A percentile compares a stretch with the other conserved stretches of the same genome.
Conservation (phyloP, 2,797 vertebrate species). For the Steatocranus sp. region DNA sequence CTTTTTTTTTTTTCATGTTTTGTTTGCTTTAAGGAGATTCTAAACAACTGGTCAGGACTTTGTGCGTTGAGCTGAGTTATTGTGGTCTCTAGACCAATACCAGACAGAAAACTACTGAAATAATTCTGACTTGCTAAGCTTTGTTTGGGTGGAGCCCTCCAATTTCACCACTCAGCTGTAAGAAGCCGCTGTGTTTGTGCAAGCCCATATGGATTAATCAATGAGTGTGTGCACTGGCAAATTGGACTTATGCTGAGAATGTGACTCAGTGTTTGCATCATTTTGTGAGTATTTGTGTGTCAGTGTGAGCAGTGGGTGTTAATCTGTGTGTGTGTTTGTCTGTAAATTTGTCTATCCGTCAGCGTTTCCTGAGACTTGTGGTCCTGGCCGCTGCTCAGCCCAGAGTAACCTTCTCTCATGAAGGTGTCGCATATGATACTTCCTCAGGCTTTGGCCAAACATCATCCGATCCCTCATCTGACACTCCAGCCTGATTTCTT, state of each 20-base stretch:
- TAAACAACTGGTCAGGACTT: neutral
- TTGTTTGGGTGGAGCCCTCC: constrained; percentile 65
- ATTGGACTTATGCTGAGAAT: constrained; percentile 24
- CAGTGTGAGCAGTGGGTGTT: neutral
- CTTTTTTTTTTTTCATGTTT: too few relatives aligned
- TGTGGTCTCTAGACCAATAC: neutral
- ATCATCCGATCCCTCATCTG: constrained; percentile 67
- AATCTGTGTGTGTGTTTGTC: neutral
- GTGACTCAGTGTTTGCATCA: constrained; percentile 11
- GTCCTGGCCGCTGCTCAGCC: constrained; percentile 42
- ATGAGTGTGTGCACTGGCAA: constrained; percentile 42
- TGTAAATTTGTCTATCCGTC: constrained; percentile 16
- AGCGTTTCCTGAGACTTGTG: constrained; percentile 48
- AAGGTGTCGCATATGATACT: constrained; percentile 76
- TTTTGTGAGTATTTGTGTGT: constrained; percentile 21
- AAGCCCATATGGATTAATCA: constrained; percentile 50
- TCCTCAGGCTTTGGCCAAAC: constrained; percentile 75
- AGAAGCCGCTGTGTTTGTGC: constrained; percentile 50
- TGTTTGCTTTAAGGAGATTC: constrained; percentile 5
- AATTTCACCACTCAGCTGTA: constrained; percentile 53
- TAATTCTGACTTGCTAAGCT: constrained; percentile 40
- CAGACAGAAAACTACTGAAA: constrained; percentile 38
- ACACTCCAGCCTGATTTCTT: constrained; percentile 52
- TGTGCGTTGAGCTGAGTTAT: neutral
- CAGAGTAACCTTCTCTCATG: constrained; percentile 71